These are phyloP conservation scores for Poecile montanus DNA, from an alignment of 2,797 vertebrate genomes.

Conservation along the genomic window DNA sequence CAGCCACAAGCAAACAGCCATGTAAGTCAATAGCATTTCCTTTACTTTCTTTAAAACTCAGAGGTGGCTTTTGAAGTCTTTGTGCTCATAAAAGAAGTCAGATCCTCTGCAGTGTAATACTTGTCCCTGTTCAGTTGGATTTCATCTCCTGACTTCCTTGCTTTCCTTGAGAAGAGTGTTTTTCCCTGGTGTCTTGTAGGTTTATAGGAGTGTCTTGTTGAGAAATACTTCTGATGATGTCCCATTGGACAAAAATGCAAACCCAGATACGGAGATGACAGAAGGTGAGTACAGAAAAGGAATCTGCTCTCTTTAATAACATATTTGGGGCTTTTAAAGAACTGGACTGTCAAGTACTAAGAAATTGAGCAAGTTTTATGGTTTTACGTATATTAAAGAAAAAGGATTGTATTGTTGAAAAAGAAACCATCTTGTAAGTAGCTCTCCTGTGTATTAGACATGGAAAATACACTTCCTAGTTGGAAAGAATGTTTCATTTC, in stretches of 20 bases:
- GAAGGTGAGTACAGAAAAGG: conserved; percentile 57
- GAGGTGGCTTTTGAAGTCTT: background rate
- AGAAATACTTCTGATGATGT: conserved; percentile 69
- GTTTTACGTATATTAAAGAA: background rate
- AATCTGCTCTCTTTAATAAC: background rate
- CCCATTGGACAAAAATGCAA: conserved; percentile 45
- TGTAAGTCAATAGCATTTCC: conserved; percentile 76
- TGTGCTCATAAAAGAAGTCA: background rate
- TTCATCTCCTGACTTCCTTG: background rate
- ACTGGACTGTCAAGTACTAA: background rate
- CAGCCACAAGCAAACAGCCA: conserved; percentile 97
- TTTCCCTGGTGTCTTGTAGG: conserved; percentile 73
- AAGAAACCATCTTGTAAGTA: background rate
- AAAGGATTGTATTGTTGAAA: background rate
- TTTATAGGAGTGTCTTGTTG: conserved; percentile 93
- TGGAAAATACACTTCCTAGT: background rate
- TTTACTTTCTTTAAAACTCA: background rate
- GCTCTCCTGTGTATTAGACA: background rate
- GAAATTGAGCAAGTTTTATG: background rate
- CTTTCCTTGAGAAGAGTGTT: background rate
- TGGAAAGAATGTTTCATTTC: background rate
- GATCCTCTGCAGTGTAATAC: background rate
- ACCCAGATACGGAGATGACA: conserved; percentile 77
- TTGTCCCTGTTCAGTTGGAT: background rate
- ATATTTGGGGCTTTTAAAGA: background rate